phyloP scores from a whole-genome alignment of 1,140 invertebrate genomes.

The Cotesia glomerata region DNA sequence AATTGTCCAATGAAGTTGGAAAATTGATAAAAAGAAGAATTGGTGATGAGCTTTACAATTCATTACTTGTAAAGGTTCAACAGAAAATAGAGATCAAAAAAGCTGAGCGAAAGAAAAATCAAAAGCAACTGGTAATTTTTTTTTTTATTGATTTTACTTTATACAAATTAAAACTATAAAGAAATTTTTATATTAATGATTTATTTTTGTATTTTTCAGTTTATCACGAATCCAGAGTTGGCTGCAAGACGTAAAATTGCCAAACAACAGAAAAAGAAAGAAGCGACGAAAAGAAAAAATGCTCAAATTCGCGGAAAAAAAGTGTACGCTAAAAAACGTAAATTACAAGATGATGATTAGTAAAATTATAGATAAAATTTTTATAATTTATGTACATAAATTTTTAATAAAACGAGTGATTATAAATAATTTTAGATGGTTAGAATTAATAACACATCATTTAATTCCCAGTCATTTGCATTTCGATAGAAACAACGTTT shows the following conservation, averaged over 20 bases:
- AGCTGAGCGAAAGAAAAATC: constrained; percentile 71
- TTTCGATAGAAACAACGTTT: not conserved
- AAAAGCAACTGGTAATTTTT: constrained; percentile 63
- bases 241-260: constrained; percentile 79
- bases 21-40: constrained; percentile 72
- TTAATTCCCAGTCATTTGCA: not conserved
- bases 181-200: constrained; percentile 23
- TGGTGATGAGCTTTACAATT: constrained; percentile 70
- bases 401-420: not conserved
- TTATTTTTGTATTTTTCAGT: constrained; percentile 59
- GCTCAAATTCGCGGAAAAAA: constrained; percentile 64
- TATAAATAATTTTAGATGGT: no score
- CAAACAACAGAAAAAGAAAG: constrained; percentile 77
- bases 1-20: constrained; percentile 71
- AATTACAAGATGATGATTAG: constrained; percentile 45
- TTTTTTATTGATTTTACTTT: constrained; percentile 13
- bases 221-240: constrained; percentile 76
- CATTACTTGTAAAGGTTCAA: constrained; percentile 66
- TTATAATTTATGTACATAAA: not conserved
- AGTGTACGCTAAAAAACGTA: constrained; percentile 46
- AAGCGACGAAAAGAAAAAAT: constrained; percentile 74
- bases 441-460: no score
- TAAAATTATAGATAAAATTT: constrained; percentile 29
- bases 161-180: constrained; percentile 19
- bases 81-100: constrained; percentile 68